phyloP scores from a whole-genome alignment of 2,113 vertebrate species.

The Hydrolagus affinis region DNA sequence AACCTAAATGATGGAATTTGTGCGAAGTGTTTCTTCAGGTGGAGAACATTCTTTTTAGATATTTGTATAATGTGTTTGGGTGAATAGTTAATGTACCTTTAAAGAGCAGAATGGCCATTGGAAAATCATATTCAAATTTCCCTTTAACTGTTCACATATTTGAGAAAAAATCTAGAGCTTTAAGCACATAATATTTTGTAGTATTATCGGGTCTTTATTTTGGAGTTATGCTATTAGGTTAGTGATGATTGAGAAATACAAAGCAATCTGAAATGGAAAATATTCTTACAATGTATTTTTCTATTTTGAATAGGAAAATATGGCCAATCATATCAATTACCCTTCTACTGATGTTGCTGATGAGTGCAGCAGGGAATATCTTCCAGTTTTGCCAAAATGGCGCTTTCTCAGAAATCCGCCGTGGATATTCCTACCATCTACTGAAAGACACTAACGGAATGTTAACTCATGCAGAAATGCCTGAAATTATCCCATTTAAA shows the following conservation, averaged over 20 bases:
- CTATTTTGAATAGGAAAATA: slow-evolving; percentile 42
- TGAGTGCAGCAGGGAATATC: slow-evolving; percentile 49
- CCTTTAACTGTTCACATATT: background rate
- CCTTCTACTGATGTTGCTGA: slow-evolving; percentile 43
- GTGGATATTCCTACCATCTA: slow-evolving; percentile 53
- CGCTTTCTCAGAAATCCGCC: background rate
- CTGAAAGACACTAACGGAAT: slow-evolving; percentile 42
- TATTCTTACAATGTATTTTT: background rate
- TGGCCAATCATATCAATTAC: slow-evolving; percentile 47
- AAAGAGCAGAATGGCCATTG: background rate
- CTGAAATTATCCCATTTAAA: slow-evolving; percentile 17
- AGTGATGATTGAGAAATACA: background rate
- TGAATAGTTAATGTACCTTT: background rate
- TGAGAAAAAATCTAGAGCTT: background rate
- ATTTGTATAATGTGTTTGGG: no score
- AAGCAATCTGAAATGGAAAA: background rate
- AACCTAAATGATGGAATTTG: no score
- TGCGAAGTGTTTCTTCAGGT: no score
- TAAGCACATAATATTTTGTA: background rate
- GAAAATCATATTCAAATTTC: background rate
- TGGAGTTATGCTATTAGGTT: background rate
- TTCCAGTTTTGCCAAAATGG: slow-evolving; percentile 35
- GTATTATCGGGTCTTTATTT: background rate
- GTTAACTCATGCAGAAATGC: background rate
- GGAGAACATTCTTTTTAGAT: no score